These are phyloP conservation scores for Caloenas nicobarica DNA, from an alignment of 2,113 vertebrate genomes.

Conservation along the genomic window DNA sequence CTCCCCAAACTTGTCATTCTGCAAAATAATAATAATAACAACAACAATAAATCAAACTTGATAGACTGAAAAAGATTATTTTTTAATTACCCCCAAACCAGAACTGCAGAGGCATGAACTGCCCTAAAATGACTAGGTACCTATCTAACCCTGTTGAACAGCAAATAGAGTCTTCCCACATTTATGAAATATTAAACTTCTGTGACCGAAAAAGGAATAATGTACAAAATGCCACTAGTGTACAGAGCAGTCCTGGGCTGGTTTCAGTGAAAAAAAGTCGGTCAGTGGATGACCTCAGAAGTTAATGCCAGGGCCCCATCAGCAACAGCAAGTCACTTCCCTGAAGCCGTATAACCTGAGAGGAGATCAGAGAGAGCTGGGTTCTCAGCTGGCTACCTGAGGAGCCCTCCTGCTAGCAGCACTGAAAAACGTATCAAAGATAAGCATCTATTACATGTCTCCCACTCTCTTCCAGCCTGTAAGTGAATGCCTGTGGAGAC, in stretches of 20 bases:
- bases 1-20: not conserved
- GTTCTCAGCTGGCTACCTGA: not conserved
- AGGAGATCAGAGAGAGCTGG: not conserved
- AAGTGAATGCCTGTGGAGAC: not conserved
- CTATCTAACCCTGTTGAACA: not conserved
- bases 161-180: not conserved
- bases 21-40: not conserved
- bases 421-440: not conserved
- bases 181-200: not conserved
- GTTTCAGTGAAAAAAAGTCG: not conserved
- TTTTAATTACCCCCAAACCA: not conserved
- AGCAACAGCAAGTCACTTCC: not conserved
- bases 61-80: not conserved
- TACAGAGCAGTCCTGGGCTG: not conserved
- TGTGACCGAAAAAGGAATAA: not conserved
- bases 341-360: not conserved
- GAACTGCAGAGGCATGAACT: not conserved
- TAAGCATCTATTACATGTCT: not conserved
- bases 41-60: not conserved
- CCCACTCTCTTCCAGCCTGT: not conserved
- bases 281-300: not conserved
- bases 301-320: not conserved
- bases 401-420: not conserved
- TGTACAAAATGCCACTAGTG: not conserved
- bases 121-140: not conserved